Evolutionary conservation across 2,888 invertebrate species (phyloP).

Genomic region (Brenthis ino): DNA sequence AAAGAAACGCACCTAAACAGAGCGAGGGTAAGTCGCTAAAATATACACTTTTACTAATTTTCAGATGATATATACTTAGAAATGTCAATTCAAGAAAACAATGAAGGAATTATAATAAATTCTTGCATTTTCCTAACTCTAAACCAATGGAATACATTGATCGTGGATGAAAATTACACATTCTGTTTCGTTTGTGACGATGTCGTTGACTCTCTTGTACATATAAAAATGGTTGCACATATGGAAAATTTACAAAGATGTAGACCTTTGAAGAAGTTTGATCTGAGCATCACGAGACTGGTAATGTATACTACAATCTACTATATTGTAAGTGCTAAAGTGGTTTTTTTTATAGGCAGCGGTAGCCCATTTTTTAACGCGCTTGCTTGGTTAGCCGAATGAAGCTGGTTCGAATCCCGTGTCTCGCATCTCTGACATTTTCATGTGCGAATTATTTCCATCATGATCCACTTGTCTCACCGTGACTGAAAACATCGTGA

Average conservation of each 20-base stretch:
- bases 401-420: too few species aligned
- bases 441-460: too few species aligned
- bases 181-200: slow-evolving; percentile 43
- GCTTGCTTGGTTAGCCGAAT: too few species aligned
- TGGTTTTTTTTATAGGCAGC: too few species aligned
- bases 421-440: too few species aligned
- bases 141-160: slow-evolving; percentile 44
- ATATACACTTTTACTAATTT: not conserved
- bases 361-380: too few species aligned
- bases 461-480: too few species aligned
- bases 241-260: slow-evolving; percentile 29
- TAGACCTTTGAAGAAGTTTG: slow-evolving; percentile 45
- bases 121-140: slow-evolving; percentile 38
- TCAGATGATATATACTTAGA: slow-evolving; percentile 14
- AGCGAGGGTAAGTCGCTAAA: too few species aligned
- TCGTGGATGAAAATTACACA: slow-evolving; percentile 4
- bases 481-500: too few species aligned
- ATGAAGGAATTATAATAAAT: slow-evolving; percentile 45
- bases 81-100: slow-evolving; percentile 23
- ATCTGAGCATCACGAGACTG: slow-evolving; percentile 50
- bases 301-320: slow-evolving; percentile 39
- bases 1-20: too few species aligned
- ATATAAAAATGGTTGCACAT: slow-evolving; percentile 38
- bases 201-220: slow-evolving; percentile 17
- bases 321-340: not conserved